Percentiles rank a stretch among this genome's conserved stretches.
Evolutionary conservation across 2,797 vertebrate genomes (phyloP).

Genomic region (Chaenodraco wilsoni): DNA sequence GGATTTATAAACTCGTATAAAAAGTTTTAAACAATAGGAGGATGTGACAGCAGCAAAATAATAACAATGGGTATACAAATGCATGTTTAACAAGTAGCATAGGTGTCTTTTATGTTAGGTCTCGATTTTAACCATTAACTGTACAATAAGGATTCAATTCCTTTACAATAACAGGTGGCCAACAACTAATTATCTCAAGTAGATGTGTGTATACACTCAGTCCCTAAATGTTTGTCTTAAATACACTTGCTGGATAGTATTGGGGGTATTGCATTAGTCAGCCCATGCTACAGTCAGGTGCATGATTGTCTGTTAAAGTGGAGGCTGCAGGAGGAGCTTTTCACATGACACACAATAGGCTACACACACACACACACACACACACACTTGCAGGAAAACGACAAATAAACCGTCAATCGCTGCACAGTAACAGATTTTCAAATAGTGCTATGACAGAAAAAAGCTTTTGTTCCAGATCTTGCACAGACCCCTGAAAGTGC

Average conservation of each 20-base stretch:
- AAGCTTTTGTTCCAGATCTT: neutral
- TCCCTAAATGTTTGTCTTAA: neutral
- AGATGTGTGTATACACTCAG: neutral
- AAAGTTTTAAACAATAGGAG: no score
- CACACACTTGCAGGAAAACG: neutral
- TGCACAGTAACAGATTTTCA: neutral
- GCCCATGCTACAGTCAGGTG: conserved; percentile 11
- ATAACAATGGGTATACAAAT: no score
- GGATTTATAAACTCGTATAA: no score
- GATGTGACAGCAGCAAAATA: neutral
- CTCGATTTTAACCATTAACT: neutral
- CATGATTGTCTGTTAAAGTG: conserved; percentile 1
- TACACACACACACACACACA: neutral
- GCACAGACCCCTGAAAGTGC: conserved; percentile 1
- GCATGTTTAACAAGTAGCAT: neutral
- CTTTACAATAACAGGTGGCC: conserved; percentile 13
- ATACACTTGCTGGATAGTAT: neutral
- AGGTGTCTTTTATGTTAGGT: neutral
- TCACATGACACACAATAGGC: conserved; percentile 18
- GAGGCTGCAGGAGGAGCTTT: conserved; percentile 38
- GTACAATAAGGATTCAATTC: neutral
- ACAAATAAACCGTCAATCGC: neutral
- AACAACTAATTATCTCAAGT: neutral
- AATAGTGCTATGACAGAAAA: neutral
- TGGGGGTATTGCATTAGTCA: neutral